A percentile compares a stretch with the other conserved stretches of the same genome.
Evolutionary conservation across 1,140 invertebrate species (phyloP).

Genomic region (Micrasema longulum): DNA sequence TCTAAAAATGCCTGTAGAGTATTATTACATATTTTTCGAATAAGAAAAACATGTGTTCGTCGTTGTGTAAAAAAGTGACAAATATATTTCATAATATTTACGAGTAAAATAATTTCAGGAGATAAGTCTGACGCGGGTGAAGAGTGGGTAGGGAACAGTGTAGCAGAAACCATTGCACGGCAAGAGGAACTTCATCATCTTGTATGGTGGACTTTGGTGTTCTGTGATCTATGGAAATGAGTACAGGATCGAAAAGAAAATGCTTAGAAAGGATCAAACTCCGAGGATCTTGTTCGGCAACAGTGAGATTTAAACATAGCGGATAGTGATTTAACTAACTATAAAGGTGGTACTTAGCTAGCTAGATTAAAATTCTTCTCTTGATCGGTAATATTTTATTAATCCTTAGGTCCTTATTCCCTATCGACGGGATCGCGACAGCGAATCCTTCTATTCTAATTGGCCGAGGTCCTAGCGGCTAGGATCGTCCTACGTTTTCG

Average conservation of each 20-base stretch:
- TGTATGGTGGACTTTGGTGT: conserved; percentile 16
- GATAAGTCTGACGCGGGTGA: conserved; percentile 30
- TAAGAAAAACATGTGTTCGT: conserved; percentile 29
- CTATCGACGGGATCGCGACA: conserved; percentile 1
- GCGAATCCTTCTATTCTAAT: background rate
- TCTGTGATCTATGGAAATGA: conserved; percentile 7
- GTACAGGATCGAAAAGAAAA: conserved; percentile 9
- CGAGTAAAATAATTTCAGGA: conserved; percentile 28
- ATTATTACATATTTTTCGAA: background rate
- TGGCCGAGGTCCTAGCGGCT: background rate
- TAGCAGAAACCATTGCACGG: background rate
- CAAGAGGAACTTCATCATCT: background rate
- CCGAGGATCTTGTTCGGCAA: conserved; percentile 37
- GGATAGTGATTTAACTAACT: conserved; percentile 22
- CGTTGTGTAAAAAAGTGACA: conserved; percentile 30
- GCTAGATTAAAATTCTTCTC: conserved; percentile 51
- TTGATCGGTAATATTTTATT: conserved; percentile 27
- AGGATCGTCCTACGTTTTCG: background rate
- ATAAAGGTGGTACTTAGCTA: conserved; percentile 46
- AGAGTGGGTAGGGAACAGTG: background rate
- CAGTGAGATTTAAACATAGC: conserved; percentile 54
- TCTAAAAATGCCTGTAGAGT: background rate
- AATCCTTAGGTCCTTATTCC: conserved; percentile 3
- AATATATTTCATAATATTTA: conserved; percentile 38
- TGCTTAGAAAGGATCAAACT: background rate